Base-by-base conservation (phyloP, 2,888 invertebrate species). In the Tenthredo scrophulariae region DNA sequence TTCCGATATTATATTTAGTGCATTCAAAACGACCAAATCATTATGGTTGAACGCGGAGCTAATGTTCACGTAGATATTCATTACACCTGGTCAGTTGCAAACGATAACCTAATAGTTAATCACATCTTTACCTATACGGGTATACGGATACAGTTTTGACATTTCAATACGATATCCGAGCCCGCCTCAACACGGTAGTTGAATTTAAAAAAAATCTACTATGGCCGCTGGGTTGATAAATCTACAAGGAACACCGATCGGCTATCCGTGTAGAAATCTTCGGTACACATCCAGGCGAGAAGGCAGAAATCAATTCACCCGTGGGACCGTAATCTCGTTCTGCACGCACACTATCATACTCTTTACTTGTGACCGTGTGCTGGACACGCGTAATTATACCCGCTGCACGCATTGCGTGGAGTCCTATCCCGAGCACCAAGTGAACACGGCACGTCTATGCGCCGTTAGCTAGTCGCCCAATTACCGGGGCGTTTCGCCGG, bases 241-340 rank as follows among this genome's bases (percentile, higher is more conserved):
- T 62, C 80, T 80, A 80, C 80, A 80, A 80, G 58, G 62, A 58
- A 62, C 80, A 43, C 46, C 67, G 58, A 58, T 40, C 50, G 62
- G 15, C 50, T 67, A 83, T 83, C 70, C 43, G 83, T 67, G 83
- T 67, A n/a, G 46, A 83, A 70, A 83, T 67, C 70, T 83, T 83
- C 67, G 83, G 29, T 67, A 83, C 83, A 67, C 83, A 70, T 83
- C 83, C 83, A 58, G 26, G 83, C 83, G 65, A 29, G 67, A n/a
- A 83, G 83, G 83, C 67, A 83, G 83, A 83, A 83, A 83, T 83
- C 70, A 70, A 83, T 92, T 86, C 93, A 93, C 92, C 93, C 86
- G 91, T 93, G 89, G 93, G 93, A 88, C 93, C 92, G 85, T 82
- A 88, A 93, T 18, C 93, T 93, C 87, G 93, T 91, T 85, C 87